Evolutionary conservation across 2,888 invertebrate species (phyloP), one percentile per base, ranked within the genome.

Genomic region (Cotesia congregata): DNA sequence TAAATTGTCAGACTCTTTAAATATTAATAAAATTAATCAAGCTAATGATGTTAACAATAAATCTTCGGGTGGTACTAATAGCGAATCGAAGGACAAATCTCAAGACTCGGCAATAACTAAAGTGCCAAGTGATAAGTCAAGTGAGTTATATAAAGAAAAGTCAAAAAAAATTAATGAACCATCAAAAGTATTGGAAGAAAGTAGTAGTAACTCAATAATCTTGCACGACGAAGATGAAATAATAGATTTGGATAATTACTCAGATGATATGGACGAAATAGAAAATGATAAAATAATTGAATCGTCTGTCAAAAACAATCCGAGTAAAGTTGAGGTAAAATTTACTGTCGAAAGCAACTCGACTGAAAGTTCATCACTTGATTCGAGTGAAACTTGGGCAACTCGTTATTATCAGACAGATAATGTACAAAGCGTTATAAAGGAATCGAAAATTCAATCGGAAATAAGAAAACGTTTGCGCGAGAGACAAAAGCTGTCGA

Each of bases 401-500:
- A 85, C 87, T 15, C 86, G 89, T n/a, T 89, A 89, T 78, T 88
- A 87, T 80, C 87, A 88, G 74, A 88, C 89, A 12, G 89, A 88
- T 60, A 89, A 88, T 77, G 89, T 89, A 1, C 88, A 89, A 71
- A 89, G 80, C 72, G 89, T 89, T 15, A 89, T 89, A 72, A 89
- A 88, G 78, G 89, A 89, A 72, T 89, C 89, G 1, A 89, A 89
- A 75, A 89, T 89, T 62, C 89, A 89, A 60, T 89, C 89, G 0
- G 89, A 89, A 80, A 89, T 89, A 75, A 84, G 89, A 1, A 89
- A 89, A 82, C 85, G 89, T 15, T 81, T 89, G 70, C 80, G 89
- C 38, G 89, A 89, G 81, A 83, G 89, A 30, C 89, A 89, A 67
- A 83, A 89, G 71, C 80, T 87, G 64, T 85, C 84, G 2, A 89